Base-by-base conservation (phyloP, 23 tunicate genomes). In the Phallusia fumigata region DNA sequence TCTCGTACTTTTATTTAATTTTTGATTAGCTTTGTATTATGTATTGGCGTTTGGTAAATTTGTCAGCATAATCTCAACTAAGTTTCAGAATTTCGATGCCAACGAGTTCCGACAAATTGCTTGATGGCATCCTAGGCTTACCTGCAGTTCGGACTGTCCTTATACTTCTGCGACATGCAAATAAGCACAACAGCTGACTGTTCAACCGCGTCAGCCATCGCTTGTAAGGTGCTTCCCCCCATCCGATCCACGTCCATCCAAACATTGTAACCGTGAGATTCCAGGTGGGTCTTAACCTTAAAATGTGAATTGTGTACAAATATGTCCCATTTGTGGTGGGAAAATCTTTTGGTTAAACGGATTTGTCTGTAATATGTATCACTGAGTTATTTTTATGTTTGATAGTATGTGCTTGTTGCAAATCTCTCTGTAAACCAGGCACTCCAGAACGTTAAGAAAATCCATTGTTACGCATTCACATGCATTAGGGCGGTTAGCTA, bases 181-280 rank as follows among this genome's bases (percentile, higher is more conserved):
- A 89, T 47, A 33, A 89, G 53, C 16, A 89, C 79, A 5, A 84
- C 89, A 19, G 78, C 85, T 30, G 89, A 36, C 12, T 90, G 74
- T 90, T 90, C 95, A 0, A 90, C 95, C 34, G 90, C 95, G 33
- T 81, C 84, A 0, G 95, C 95, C 95, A 90, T 90, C 18, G 80
- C 76, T 72, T 90, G 80, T 24, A 90, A 44, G 21, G 95, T 90
- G 32, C 86, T 79, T 77, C 95, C 95, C 76, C 90, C 90, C 95
- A 90, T 90, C 26, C 82, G 78, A 19, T 81, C 83, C 19, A 90
- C 31, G 49, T 90, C 95, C 49, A 90, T 90, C 95, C 95, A 90
- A 12, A 90, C 80, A 31, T 78, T 72, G 49, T 85, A 90, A 30
- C 82, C 82, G 16, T 51, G 22, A 16, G 24, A 13, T 74, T 76